Evolutionary conservation across 2,113 vertebrate species (phyloP), one percentile per base, ranked within the genome.

Genomic region (Montifringilla adamsi): DNA sequence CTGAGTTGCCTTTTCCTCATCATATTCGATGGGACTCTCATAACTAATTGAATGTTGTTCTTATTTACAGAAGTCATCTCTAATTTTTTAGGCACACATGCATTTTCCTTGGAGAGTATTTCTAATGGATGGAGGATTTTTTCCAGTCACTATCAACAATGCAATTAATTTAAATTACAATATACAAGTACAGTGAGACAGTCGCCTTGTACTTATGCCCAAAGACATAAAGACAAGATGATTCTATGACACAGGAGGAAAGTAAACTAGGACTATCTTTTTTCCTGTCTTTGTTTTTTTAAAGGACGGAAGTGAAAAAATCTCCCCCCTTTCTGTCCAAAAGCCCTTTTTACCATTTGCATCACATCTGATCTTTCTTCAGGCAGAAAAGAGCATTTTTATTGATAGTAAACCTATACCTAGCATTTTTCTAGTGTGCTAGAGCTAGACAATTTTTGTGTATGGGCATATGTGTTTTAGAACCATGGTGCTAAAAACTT

Each of bases 31-130:
- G 39, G 24, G 52, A 81, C 20, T 83, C 41, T 69, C 37, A 37
- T 70, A 87, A 78, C 31, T 78, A 73, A 74, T n/a, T 87, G 60
- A 84, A 75, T 43, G 43, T 79, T 77, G 43, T 39, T 87, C 63
- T 82, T 76, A 73, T 56, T 88, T 94, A 52, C 35, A 26, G 80
- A 44, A 73, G 20, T n/a, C 11, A 52, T 87, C 66, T 88, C 85
- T n/a, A 58, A 74, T 90, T 94, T 60, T 96, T 81, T 80, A 98
- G 98, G 95, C 96, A 23, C 77, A 93, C 50, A 60, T 41, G 35
- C 58, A 97, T 85, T 98, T 97, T 96, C 97, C 98, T 76, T 98
- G 98, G 98, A 98, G 98, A 91, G 83, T 97, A 68, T 98, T 98
- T 87, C 78, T 98, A 77, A 96, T 93, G 81, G 95, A 96, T 58